Evolutionary conservation across 2,797 vertebrate species (phyloP), one percentile per base, ranked within the genome.

Genomic region (Schizothorax lantsangensis): DNA sequence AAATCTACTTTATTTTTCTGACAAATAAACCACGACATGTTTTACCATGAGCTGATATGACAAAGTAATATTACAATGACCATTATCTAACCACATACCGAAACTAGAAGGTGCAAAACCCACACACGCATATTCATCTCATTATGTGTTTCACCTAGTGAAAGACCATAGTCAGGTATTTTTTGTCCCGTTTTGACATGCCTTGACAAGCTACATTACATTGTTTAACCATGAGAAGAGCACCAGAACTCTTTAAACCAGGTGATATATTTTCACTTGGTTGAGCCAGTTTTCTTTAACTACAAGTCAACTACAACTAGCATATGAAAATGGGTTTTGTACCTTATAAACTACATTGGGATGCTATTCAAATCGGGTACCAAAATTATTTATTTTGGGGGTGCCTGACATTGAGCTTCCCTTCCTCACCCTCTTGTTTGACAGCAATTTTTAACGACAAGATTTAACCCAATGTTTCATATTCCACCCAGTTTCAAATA

Each of bases 181-280:
- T 86, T 68, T 26, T 78, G 85, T 93, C 92, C 47, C 92, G 95
- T 91, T 88, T 84, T 86, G 84, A 94, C 95, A 90, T 89, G 95
- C 75, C 91, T 81, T 84, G 52, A 92, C 86, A 86, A 90, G 89
- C 87, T 89, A 88, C 85, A 89, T 87, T 86, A 82, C 89, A 90
- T 91, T 91, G 91, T 94, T 92, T 90, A 78, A 91, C 86, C 6
- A 78, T 88, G 78, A 89, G 84, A 80, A 38, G 66, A 85, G 87
- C 88, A 88, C 87, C 40, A 1, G 3, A 92, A 89, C 84, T 45
- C 21, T 88, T 88, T 86, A 77, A 89, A 82, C 81, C 83, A 92
- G 88, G 88, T 91, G 87, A 85, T 81, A 81, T 45, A 38, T 52
- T 84, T 87, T 86, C 85, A 88, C 62, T 79, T 54, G 68, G 75